Percentiles rank a stretch among this genome's conserved stretches.
Evolutionary conservation across 1,140 invertebrate species (phyloP).

Genomic region (Platyura marginata): DNA sequence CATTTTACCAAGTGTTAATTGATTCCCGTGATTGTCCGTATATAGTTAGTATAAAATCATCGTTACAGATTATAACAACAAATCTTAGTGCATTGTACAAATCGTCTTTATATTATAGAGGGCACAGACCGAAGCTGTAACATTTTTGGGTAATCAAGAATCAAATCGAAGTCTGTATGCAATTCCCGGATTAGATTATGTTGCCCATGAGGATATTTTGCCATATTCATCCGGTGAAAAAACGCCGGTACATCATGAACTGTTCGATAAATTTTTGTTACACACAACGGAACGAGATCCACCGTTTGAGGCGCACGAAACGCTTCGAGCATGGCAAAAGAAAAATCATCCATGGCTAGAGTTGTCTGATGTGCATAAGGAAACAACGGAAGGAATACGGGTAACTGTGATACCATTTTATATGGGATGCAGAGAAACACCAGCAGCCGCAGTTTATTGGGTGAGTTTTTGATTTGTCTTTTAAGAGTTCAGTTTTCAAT

Average conservation of each 20-base stretch:
- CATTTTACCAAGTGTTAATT: constrained; percentile 94
- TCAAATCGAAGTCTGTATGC: constrained; percentile 83
- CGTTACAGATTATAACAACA: neutral
- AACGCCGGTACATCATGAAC: constrained; percentile 75
- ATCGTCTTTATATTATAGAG: constrained; percentile 34
- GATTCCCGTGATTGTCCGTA: constrained; percentile 90
- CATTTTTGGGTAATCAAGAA: constrained; percentile 92
- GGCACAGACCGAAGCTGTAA: constrained; percentile 91
- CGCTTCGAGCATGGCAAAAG: constrained; percentile 85
- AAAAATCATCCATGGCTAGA: constrained; percentile 96
- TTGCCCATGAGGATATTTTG: constrained; percentile 87
- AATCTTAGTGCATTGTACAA: no score
- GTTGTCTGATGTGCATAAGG: constrained; percentile 91
- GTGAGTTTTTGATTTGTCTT: constrained; percentile 28
- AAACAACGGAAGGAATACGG: constrained; percentile 88
- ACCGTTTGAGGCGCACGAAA: constrained; percentile 74
- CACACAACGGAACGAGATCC: constrained; percentile 60
- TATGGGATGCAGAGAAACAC: constrained; percentile 57
- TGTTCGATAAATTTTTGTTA: constrained; percentile 89
- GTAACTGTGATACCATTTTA: constrained; percentile 97
- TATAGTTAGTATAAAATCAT: constrained; percentile 49
- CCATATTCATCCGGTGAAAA: constrained; percentile 68
- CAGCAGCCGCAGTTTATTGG: constrained; percentile 82
- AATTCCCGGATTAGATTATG: constrained; percentile 90
- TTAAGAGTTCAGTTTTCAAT: neutral